Evolutionary conservation across 1,140 invertebrate genomes (phyloP).

Genomic region (Euschistus heros): DNA sequence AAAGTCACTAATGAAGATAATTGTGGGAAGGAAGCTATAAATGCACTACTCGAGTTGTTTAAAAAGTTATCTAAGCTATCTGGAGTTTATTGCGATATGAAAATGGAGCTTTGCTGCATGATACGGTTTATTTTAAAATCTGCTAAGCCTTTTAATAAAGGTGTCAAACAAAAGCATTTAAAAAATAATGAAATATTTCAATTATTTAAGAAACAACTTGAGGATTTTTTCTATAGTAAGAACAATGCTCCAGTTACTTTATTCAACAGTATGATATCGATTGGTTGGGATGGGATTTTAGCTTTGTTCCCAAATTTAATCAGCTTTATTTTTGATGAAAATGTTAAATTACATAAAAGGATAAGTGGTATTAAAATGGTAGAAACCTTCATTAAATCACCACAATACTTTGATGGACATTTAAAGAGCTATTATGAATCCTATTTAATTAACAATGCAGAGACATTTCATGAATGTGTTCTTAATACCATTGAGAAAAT

Average conservation of each 20-base stretch:
- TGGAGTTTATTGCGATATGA: conserved; percentile 8
- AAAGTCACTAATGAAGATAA: neutral
- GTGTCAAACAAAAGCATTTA: neutral
- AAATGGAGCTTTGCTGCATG: neutral
- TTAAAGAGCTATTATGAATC: neutral
- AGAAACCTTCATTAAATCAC: neutral
- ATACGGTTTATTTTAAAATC: conserved; percentile 1
- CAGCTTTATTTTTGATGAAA: neutral
- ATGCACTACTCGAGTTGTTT: neutral
- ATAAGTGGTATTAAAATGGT: neutral
- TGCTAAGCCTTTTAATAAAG: neutral
- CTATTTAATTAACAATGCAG: neutral
- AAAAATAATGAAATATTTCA: neutral
- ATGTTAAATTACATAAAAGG: conserved; percentile 1
- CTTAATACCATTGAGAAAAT: neutral
- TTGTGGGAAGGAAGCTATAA: neutral
- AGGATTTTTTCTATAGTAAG: neutral
- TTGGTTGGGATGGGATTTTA: conserved; percentile 6
- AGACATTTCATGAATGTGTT: neutral
- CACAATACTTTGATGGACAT: neutral
- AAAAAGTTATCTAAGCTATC: neutral
- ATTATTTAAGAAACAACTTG: neutral
- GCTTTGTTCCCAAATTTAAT: neutral
- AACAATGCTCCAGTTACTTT: neutral
- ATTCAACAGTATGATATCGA: neutral